Evolutionary conservation across 2,113 vertebrate genomes (phyloP), one percentile per base, ranked within the genome.

Genomic region (Ceyx margarethae): DNA sequence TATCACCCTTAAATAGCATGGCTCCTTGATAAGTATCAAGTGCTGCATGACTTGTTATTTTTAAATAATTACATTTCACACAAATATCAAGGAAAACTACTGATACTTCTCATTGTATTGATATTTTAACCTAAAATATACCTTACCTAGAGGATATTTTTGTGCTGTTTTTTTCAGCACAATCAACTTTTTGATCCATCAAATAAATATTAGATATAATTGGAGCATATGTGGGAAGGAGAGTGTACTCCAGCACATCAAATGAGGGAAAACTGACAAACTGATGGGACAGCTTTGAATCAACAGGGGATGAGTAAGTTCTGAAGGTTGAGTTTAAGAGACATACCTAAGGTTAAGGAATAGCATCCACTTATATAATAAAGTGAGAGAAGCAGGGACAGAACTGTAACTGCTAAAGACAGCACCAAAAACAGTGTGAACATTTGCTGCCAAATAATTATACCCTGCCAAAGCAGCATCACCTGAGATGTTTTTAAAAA

Each of bases 241-340:
- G 11, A 71, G n/a, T 13, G 9, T 26, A 29, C 40, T 74, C 56
- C 56, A 45, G 17, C 72, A 69, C 51, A 54, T 28, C 51, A 90
- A 86, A 42, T 21, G 33, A 53, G 31, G 35, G 31, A 94, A 74
- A 50, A 51, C 75, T 35, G 68, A 51, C 76, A 95, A 56, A 92
- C 21, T 75, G 77, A 84, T 17, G 57, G 62, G 35, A 81, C 86
- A 92, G 86, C 91, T 91, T 42, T n/a, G 77, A 92, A 78, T 43
- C 53, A 90, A 79, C 61, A 89, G 22, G 21, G 68, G 85, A 93
- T 50, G 50, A 85, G 69, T 33, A 77, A 90, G 45, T 40, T 90
- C 51, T 75, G 56, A 74, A 75, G 48, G n/a, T 53, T 56, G 40
- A 75, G 53, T 43, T 43, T 64, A 37, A 88, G n/a, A 91, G 25